phyloP scores from a whole-genome alignment of 1,140 invertebrate genomes.

The Cyclina sinensis region DNA sequence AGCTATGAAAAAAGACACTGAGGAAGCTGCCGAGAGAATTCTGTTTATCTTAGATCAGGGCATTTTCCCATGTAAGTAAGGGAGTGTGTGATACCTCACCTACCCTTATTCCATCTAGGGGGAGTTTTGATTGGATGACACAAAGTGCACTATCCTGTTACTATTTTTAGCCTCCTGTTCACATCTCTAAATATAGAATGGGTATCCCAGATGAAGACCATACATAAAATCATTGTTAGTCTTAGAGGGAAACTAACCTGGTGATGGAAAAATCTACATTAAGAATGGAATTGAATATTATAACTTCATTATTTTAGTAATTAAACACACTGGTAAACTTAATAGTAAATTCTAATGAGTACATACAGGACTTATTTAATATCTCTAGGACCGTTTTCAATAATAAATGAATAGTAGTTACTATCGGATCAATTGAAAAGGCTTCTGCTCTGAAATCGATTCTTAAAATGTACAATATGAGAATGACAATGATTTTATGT shows the following conservation, averaged over 20 bases:
- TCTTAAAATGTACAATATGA: too few relatives aligned
- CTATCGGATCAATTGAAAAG: too few relatives aligned
- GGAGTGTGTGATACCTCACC: slow-evolving; percentile 15
- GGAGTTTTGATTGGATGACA: not conserved
- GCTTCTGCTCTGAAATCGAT: not conserved
- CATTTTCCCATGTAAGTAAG: slow-evolving; percentile 64
- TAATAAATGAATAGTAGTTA: too few relatives aligned
- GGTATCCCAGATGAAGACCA: not conserved
- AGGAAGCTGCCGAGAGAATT: slow-evolving; percentile 61
- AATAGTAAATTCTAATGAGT: too few relatives aligned
- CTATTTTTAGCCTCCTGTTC: not conserved
- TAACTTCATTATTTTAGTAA: too few relatives aligned
- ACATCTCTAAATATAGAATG: not conserved
- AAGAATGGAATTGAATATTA: too few relatives aligned
- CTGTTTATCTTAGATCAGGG: slow-evolving; percentile 59
- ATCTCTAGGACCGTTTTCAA: too few relatives aligned
- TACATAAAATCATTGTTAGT: slow-evolving; percentile 14
- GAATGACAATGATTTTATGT: slow-evolving; percentile 32
- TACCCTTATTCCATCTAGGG: slow-evolving; percentile 10
- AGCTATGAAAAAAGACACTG: slow-evolving; percentile 20
- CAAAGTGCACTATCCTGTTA: not conserved
- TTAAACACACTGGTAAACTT: too few relatives aligned
- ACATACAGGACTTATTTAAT: too few relatives aligned
- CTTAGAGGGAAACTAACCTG: not conserved
- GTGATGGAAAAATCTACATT: not conserved